These are phyloP conservation scores for Sebastes schlegelii DNA, from an alignment of 2,113 vertebrate species.

Conservation along the genomic window DNA sequence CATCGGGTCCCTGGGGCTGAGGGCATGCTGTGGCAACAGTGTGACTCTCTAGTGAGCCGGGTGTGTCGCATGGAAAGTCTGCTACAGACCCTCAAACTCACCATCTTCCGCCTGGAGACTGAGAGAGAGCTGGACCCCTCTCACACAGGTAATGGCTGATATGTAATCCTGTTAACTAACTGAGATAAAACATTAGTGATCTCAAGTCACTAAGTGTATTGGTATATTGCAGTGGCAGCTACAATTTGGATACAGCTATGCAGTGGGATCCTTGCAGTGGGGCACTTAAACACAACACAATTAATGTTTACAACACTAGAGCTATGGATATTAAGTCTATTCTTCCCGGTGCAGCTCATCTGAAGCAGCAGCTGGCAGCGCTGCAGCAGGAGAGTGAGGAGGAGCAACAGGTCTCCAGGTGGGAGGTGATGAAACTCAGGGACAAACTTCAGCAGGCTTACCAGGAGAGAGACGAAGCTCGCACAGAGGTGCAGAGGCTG, in stretches of 20 bases:
- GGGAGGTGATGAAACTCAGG: slow-evolving; percentile 55
- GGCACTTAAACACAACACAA: not conserved
- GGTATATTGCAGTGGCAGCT: not conserved
- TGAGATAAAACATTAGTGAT: not conserved
- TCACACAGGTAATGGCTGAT: slow-evolving; percentile 16
- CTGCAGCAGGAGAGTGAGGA: slow-evolving; percentile 40
- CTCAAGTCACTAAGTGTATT: not conserved
- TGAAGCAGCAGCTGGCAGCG: slow-evolving; percentile 67
- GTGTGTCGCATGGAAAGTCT: slow-evolving; percentile 15
- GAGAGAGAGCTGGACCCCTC: slow-evolving; percentile 2
- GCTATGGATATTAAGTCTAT: not conserved
- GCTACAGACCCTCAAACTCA: slow-evolving; percentile 25
- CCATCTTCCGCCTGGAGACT: slow-evolving; percentile 17
- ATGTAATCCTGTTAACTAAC: not conserved
- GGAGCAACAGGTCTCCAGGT: slow-evolving; percentile 43
- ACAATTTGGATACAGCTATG: not conserved
- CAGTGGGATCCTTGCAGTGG: not conserved
- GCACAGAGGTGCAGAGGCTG: slow-evolving; percentile 69
- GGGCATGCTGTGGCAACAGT: not conserved
- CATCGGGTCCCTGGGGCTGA: not conserved
- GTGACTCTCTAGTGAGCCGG: slow-evolving; percentile 4
- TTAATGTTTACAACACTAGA: not conserved
- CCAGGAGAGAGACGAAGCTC: slow-evolving; percentile 64
- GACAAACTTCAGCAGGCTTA: slow-evolving; percentile 72
- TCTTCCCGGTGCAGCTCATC: slow-evolving; percentile 63